Evolutionary conservation across 2,113 vertebrate genomes (phyloP).

Genomic region (Catharus fuscescens): DNA sequence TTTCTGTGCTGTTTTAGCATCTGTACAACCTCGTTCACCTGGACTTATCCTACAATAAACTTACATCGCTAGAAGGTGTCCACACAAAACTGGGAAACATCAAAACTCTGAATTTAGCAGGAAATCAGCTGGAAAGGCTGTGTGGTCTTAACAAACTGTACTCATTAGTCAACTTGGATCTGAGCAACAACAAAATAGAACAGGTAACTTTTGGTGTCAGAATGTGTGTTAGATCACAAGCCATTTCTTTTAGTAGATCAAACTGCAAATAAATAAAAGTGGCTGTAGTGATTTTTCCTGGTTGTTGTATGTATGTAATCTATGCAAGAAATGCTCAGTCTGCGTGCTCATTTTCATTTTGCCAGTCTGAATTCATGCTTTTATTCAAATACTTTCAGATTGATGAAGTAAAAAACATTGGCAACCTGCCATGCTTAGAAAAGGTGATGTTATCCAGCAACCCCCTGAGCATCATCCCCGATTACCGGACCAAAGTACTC

Average conservation of each 20-base stretch:
- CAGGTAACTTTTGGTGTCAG: conserved; percentile 75
- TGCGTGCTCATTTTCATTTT: not conserved
- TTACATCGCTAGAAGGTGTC: conserved; percentile 85
- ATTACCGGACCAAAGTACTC: conserved; percentile 96
- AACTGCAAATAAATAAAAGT: not conserved
- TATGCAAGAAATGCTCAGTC: not conserved
- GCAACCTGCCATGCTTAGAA: conserved; percentile 90
- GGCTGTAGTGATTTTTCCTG: not conserved
- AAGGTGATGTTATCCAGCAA: conserved; percentile 86
- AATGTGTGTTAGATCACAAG: not conserved
- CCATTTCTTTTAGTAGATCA: not conserved
- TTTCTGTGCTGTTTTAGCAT: conserved; percentile 77
- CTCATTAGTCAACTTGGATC: conserved; percentile 93
- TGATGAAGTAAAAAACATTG: conserved; percentile 89
- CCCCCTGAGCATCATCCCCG: conserved; percentile 93
- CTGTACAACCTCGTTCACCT: conserved; percentile 95
- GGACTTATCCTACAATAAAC: conserved; percentile 93
- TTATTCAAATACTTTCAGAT: conserved; percentile 75
- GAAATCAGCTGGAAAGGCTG: conserved; percentile 91
- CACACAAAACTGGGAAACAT: conserved; percentile 96
- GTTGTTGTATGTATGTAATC: not conserved
- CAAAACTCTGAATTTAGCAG: conserved; percentile 92
- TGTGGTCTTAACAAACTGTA: conserved; percentile 92
- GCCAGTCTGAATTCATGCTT: not conserved
- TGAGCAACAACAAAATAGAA: conserved; percentile 88